Percentiles rank a stretch among this genome's conserved stretches.
These are phyloP conservation scores for Bombus cullumanus DNA, from an alignment of 1,140 invertebrate species.

Conservation along the genomic window DNA sequence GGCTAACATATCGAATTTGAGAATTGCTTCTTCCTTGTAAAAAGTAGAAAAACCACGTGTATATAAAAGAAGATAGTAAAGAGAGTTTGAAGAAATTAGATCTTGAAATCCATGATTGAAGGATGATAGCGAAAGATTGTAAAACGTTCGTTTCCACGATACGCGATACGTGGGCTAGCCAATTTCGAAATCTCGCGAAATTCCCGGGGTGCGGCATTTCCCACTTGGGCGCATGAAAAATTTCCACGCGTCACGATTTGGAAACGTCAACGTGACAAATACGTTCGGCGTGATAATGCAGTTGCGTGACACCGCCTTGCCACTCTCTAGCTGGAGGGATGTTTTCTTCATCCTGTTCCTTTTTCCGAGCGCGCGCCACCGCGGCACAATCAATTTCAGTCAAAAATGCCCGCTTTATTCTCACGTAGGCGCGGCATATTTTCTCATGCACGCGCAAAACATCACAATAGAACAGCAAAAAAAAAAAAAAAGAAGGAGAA, in stretches of 20 bases:
- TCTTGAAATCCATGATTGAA: too few relatives aligned
- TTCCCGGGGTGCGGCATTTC: not conserved
- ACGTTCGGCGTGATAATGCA: slow-evolving; percentile 61
- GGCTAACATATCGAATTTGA: too few relatives aligned
- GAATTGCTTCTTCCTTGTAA: too few relatives aligned
- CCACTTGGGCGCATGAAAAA: slow-evolving; percentile 34
- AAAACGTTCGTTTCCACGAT: not conserved
- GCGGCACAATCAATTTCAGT: slow-evolving; percentile 54
- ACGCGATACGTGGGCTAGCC: not conserved
- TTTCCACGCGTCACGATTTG: slow-evolving; percentile 55
- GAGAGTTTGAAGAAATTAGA: too few relatives aligned
- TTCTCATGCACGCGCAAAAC: not conserved
- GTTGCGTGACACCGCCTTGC: slow-evolving; percentile 49
- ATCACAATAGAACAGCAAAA: not conserved
- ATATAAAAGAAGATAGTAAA: too few relatives aligned
- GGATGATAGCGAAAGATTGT: not conserved
- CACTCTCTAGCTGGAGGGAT: slow-evolving; percentile 38
- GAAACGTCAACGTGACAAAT: slow-evolving; percentile 62
- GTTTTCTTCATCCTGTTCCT: slow-evolving; percentile 50
- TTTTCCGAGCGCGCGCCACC: slow-evolving; percentile 8
- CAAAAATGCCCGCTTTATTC: slow-evolving; percentile 38
- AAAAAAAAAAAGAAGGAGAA: not conserved
- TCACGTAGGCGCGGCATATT: not conserved
- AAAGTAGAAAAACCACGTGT: too few relatives aligned
- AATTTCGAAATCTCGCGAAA: not conserved